phyloP scores from a whole-genome alignment of 2,888 invertebrate genomes.

The Neelides folsomi region DNA sequence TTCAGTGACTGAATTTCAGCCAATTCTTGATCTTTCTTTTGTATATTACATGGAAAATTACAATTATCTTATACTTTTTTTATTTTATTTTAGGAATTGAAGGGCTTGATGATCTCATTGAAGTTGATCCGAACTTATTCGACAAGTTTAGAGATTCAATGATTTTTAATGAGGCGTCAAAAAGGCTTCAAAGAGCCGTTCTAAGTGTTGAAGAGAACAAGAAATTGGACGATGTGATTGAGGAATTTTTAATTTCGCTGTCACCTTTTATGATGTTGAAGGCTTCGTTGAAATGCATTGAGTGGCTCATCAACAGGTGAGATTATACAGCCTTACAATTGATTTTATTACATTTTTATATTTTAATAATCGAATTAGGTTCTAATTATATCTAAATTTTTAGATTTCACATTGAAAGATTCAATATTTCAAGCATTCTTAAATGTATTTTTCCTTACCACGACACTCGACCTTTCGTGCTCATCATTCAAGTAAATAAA shows the following conservation, averaged over 20 bases:
- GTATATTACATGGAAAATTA: not conserved
- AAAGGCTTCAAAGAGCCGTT: slow-evolving; percentile 67
- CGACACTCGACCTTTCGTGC: slow-evolving; percentile 75
- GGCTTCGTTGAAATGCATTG: slow-evolving; percentile 75
- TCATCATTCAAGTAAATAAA: slow-evolving; percentile 54
- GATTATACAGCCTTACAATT: not conserved
- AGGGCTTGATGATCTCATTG: slow-evolving; percentile 69
- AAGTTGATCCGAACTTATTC: slow-evolving; percentile 55
- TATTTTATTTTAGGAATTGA: slow-evolving; percentile 45
- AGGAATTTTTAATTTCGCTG: slow-evolving; percentile 61
- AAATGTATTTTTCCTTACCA: slow-evolving; percentile 79
- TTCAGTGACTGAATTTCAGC: not conserved
- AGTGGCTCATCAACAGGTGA: slow-evolving; percentile 76
- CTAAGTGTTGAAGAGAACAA: slow-evolving; percentile 60
- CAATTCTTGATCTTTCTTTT: not conserved
- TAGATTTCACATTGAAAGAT: slow-evolving; percentile 74
- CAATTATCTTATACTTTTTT: not conserved
- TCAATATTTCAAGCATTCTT: slow-evolving; percentile 68
- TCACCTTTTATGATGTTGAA: slow-evolving; percentile 81
- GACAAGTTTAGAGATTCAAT: slow-evolving; percentile 57
- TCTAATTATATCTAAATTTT: slow-evolving; percentile 13
- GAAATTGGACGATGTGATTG: slow-evolving; percentile 58
- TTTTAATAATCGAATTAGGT: not conserved
- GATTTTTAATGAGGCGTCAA: slow-evolving; percentile 56
- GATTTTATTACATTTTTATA: slow-evolving; percentile 5